phyloP scores from a whole-genome alignment of 2,888 invertebrate species.

The Melolontha melolontha region DNA sequence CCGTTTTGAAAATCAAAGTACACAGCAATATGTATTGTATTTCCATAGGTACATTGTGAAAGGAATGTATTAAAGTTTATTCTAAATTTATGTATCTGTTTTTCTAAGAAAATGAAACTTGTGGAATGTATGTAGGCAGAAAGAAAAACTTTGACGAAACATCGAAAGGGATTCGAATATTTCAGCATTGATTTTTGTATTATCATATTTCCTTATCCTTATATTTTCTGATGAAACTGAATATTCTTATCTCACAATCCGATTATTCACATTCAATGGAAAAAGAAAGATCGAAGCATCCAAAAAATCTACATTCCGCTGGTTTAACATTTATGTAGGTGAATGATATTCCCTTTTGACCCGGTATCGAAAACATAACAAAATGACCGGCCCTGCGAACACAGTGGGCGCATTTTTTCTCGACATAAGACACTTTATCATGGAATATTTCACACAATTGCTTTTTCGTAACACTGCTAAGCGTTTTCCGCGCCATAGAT shows the following conservation, averaged over 20 bases:
- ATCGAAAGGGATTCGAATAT: slow-evolving; percentile 5
- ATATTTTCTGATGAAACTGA: slow-evolving; percentile 36
- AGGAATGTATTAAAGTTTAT: no score
- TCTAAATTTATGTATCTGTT: no score
- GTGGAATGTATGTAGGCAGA: not conserved
- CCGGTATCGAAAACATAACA: slow-evolving; percentile 21
- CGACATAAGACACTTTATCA: slow-evolving; percentile 46
- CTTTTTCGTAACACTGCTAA: slow-evolving; percentile 43
- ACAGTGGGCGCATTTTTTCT: slow-evolving; percentile 28
- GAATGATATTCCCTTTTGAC: slow-evolving; percentile 33
- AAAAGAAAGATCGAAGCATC: slow-evolving; percentile 4
- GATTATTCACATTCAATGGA: slow-evolving; percentile 31
- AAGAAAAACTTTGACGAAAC: slow-evolving; percentile 13
- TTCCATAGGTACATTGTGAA: no score
- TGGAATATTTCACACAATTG: slow-evolving; percentile 48
- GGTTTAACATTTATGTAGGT: slow-evolving; percentile 38
- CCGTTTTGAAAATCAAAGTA: no score
- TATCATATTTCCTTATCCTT: slow-evolving; percentile 28
- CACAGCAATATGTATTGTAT: no score
- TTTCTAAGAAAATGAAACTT: no score
- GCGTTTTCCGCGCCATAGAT: slow-evolving; percentile 41
- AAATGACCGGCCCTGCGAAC: slow-evolving; percentile 19
- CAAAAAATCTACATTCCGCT: slow-evolving; percentile 28
- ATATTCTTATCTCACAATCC: slow-evolving; percentile 36
- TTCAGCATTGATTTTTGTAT: slow-evolving; percentile 33